Conservation (phyloP, 2,113 vertebrate species). For the Redunca redunca region DNA sequence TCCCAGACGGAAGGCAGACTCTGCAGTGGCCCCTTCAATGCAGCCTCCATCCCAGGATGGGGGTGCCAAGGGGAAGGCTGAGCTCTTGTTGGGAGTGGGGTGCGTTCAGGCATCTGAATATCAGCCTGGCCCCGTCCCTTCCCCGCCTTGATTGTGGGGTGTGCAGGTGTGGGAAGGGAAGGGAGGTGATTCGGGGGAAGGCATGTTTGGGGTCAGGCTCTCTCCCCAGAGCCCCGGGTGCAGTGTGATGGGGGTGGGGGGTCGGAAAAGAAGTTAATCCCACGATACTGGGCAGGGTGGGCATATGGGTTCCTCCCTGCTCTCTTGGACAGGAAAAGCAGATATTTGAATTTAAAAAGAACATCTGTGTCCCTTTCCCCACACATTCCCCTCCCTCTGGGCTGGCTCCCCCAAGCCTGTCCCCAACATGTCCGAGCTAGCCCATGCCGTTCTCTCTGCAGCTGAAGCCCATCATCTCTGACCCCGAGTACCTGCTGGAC, state of each 20-base stretch:
- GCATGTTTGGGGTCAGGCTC: neutral
- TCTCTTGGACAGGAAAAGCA: neutral
- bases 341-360: neutral
- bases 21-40: neutral
- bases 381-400: no score
- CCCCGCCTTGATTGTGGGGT: neutral
- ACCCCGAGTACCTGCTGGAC: slow-evolving; percentile 95
- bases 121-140: neutral
- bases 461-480: slow-evolving; percentile 97
- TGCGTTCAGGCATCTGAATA: neutral
- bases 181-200: neutral
- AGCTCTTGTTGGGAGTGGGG: rapidly evolving
- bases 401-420: neutral
- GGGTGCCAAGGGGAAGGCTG: neutral
- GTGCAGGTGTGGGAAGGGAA: neutral
- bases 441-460: slow-evolving; percentile 71
- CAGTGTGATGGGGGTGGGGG: no score
- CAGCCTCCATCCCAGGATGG: neutral
- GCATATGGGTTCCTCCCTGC: no score
- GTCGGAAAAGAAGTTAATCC: neutral
- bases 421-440: neutral
- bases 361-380: neutral
- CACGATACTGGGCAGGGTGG: neutral
- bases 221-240: neutral
- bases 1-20: neutral